A percentile compares a stretch with the other conserved stretches of the same genome.
phyloP scores from a whole-genome alignment of 2,113 vertebrate species.

The Stictonetta naevosa region DNA sequence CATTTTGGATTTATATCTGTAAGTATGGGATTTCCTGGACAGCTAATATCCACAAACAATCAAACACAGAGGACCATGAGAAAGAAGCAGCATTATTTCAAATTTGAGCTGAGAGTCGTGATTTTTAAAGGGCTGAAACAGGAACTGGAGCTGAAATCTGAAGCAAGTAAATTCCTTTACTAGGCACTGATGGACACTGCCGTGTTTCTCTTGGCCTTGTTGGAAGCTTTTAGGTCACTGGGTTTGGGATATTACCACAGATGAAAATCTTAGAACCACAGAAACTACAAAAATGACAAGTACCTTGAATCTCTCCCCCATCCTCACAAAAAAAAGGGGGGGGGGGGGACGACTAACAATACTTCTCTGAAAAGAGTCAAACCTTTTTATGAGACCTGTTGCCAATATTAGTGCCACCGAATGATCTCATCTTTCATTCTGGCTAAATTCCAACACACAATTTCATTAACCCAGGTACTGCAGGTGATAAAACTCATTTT shows the following conservation, averaged over 20 bases:
- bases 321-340: constrained; percentile 22
- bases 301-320: constrained; percentile 25
- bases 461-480: constrained; percentile 90
- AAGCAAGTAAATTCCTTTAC: constrained; percentile 79
- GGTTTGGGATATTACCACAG: constrained; percentile 57
- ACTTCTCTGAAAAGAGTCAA: constrained; percentile 73
- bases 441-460: constrained; percentile 86
- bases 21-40: constrained; percentile 85
- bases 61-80: constrained; percentile 75
- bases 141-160: constrained; percentile 79
- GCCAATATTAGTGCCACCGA: constrained; percentile 81
- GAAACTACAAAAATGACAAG: constrained; percentile 73
- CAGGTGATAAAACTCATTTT: constrained; percentile 92
- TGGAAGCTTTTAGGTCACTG: constrained; percentile 66
- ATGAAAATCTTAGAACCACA: constrained; percentile 51
- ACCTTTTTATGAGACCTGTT: constrained; percentile 83
- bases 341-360: constrained; percentile 14
- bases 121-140: constrained; percentile 79
- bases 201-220: constrained; percentile 80
- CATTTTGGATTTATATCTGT: constrained; percentile 83
- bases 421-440: constrained; percentile 86
- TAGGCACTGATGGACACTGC: constrained; percentile 76
- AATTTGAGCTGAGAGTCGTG: constrained; percentile 78
- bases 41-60: constrained; percentile 86
- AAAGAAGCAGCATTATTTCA: constrained; percentile 79